Percentiles rank a stretch among this genome's conserved stretches.
phyloP scores from a whole-genome alignment of 2,113 vertebrate species.

The Noctilio leporinus region DNA sequence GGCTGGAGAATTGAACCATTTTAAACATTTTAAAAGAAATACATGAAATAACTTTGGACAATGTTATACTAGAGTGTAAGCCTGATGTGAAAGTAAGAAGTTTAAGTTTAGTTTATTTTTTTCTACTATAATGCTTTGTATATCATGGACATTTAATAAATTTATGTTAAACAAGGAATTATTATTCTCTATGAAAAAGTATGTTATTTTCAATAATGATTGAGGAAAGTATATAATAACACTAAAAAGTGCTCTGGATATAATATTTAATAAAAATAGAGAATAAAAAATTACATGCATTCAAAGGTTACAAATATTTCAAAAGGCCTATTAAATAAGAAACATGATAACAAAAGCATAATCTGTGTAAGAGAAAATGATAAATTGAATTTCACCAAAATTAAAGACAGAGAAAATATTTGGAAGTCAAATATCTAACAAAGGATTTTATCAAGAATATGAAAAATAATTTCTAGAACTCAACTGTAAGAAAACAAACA shows the following conservation, averaged over 20 bases:
- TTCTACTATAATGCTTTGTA: neutral
- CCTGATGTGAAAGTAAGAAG: neutral
- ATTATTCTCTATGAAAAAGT: neutral
- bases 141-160: neutral
- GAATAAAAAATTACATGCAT: neutral
- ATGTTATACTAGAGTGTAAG: neutral
- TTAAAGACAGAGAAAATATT: neutral
- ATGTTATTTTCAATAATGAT: neutral
- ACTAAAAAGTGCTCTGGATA: neutral
- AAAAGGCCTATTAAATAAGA: neutral
- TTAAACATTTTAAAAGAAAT: neutral
- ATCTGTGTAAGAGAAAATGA: neutral
- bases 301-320: neutral
- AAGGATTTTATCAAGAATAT: neutral
- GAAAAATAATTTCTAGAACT: neutral
- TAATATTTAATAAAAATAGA: neutral
- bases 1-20: no score
- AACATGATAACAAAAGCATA: neutral
- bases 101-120: neutral
- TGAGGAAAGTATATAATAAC: neutral
- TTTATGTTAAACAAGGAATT: neutral
- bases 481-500: neutral
- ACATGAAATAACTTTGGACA: neutral
- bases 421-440: neutral
- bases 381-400: neutral